Evolutionary conservation across 1,140 invertebrate species (phyloP).

Genomic region (Brachionus calyciflorus): DNA sequence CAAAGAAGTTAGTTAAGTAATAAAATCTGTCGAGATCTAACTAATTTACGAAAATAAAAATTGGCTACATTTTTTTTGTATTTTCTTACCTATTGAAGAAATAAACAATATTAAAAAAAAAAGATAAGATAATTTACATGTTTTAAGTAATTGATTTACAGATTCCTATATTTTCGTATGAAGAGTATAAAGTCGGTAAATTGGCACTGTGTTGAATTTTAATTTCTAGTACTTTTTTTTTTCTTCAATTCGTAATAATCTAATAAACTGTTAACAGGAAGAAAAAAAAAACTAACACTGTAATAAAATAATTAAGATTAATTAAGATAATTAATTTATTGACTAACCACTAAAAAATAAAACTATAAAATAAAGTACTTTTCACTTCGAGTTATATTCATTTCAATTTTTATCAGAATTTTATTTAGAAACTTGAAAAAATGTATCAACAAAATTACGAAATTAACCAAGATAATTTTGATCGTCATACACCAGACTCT

Average conservation of each 20-base stretch:
- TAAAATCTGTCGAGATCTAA: constrained; percentile 34
- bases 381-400: background rate
- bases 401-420: too few relatives aligned
- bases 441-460: constrained; percentile 14
- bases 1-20: constrained; percentile 32
- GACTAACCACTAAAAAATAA: background rate
- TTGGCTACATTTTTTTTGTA: too few relatives aligned
- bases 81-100: too few relatives aligned
- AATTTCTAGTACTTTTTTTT: too few relatives aligned
- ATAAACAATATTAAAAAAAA: too few relatives aligned
- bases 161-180: too few relatives aligned
- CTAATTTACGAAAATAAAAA: constrained; percentile 22
- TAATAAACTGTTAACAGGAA: constrained; percentile 45
- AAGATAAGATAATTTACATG: constrained; percentile 29
- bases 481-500: background rate
- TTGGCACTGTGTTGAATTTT: constrained; percentile 40
- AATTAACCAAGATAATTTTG: background rate
- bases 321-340: constrained; percentile 42
- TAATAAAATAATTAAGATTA: constrained; percentile 45
- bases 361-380: background rate
- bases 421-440: background rate
- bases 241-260: background rate
- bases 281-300: constrained; percentile 42
- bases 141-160: constrained; percentile 12
- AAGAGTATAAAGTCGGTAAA: constrained; percentile 35